Percentiles rank a stretch among this genome's conserved stretches.
These are phyloP conservation scores for Nanorana parkeri DNA, from an alignment of 2,113 vertebrate species.

Conservation along the genomic window DNA sequence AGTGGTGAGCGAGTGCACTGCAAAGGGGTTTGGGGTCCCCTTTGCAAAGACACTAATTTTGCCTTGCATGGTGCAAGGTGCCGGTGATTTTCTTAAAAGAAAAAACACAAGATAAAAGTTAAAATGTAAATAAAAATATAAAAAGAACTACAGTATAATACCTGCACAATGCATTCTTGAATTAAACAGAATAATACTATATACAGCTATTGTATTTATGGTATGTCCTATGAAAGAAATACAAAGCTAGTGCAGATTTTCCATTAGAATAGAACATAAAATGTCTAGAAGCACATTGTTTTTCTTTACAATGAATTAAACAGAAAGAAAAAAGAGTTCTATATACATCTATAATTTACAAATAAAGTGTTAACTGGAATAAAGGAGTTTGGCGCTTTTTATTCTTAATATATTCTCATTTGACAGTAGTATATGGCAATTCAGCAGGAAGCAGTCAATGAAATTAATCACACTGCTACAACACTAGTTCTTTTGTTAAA, in stretches of 20 bases:
- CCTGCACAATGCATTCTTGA: too few relatives aligned
- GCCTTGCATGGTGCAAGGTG: too few relatives aligned
- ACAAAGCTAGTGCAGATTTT: neutral
- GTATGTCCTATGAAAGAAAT: neutral
- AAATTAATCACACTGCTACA: slow-evolving; percentile 17
- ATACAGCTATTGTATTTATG: too few relatives aligned
- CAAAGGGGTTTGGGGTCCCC: too few relatives aligned
- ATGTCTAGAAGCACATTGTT: neutral
- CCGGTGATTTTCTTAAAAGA: too few relatives aligned
- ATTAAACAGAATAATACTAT: too few relatives aligned
- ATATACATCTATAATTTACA: slow-evolving; percentile 14
- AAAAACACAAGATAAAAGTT: too few relatives aligned
- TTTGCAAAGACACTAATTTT: too few relatives aligned
- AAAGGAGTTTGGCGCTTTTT: slow-evolving; percentile 33
- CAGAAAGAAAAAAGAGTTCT: neutral
- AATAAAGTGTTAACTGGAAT: slow-evolving; percentile 34
- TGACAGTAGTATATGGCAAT: slow-evolving; percentile 38
- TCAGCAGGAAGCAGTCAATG: slow-evolving; percentile 20
- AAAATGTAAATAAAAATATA: too few relatives aligned
- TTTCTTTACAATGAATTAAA: slow-evolving; percentile 16
- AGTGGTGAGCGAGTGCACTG: too few relatives aligned
- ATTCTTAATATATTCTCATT: slow-evolving; percentile 24
- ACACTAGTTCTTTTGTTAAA: neutral
- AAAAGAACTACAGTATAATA: too few relatives aligned
- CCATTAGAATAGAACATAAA: neutral